phyloP scores from a whole-genome alignment of 1,140 invertebrate species.

The Drosophila nasuta region DNA sequence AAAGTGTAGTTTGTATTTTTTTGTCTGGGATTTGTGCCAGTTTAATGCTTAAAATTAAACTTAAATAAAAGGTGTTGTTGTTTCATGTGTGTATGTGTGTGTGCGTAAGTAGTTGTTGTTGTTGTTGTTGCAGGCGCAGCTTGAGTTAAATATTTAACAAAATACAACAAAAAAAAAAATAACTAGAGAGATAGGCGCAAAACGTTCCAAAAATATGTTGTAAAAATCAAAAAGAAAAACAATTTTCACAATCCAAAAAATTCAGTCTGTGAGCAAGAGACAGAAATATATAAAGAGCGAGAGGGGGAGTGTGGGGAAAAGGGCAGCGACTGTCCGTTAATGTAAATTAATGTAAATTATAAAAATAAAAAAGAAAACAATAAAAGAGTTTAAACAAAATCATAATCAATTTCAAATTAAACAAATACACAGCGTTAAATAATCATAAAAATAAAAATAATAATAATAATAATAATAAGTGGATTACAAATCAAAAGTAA shows the following conservation, averaged over 20 bases:
- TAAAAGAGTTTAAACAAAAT: slow-evolving; percentile 44
- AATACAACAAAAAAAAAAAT: slow-evolving; percentile 35
- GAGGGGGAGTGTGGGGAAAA: slow-evolving; percentile 10
- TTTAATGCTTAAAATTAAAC: slow-evolving; percentile 31
- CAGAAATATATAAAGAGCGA: slow-evolving; percentile 13
- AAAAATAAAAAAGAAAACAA: slow-evolving; percentile 17
- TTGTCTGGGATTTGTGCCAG: slow-evolving; percentile 39
- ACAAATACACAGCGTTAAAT: slow-evolving; percentile 44
- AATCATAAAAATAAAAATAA: slow-evolving; percentile 45
- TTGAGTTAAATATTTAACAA: slow-evolving; percentile 50
- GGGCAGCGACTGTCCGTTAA: slow-evolving; percentile 18
- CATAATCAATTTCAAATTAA: slow-evolving; percentile 49
- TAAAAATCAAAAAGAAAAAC: slow-evolving; percentile 21
- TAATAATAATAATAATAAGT: slow-evolving; percentile 44
- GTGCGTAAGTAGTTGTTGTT: slow-evolving; percentile 52
- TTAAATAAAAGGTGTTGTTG: slow-evolving; percentile 30
- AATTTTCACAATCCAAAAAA: slow-evolving; percentile 14
- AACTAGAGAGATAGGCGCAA: slow-evolving; percentile 46
- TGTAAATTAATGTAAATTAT: slow-evolving; percentile 13
- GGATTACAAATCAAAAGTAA: slow-evolving; percentile 48
- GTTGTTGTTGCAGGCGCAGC: slow-evolving; percentile 64
- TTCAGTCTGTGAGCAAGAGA: slow-evolving; percentile 24
- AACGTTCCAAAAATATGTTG: slow-evolving; percentile 31
- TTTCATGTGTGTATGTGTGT: slow-evolving; percentile 28
- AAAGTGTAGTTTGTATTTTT: slow-evolving; percentile 7